phyloP scores from a whole-genome alignment of 2,888 invertebrate species.

The Fissipunctia ypsillon region DNA sequence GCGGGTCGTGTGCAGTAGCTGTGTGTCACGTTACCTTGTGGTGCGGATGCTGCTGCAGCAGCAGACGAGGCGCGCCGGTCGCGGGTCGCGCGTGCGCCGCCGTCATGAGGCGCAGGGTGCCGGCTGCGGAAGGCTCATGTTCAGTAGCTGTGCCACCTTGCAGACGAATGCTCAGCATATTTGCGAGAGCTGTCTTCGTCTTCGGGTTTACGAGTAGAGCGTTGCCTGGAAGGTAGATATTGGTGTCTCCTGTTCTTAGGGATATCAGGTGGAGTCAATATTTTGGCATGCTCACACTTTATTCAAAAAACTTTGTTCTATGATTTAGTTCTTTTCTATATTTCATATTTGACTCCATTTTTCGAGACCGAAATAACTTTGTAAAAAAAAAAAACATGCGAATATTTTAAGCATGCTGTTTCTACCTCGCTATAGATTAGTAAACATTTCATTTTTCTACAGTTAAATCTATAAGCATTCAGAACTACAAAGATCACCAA shows the following conservation, averaged over 20 bases:
- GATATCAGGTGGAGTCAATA: constrained; percentile 56
- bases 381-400: constrained; percentile 35
- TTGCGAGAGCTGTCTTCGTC: constrained; percentile 98
- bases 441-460: constrained; percentile 42
- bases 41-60: constrained; percentile 87
- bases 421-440: constrained; percentile 23
- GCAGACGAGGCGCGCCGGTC: constrained; percentile 68
- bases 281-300: constrained; percentile 54
- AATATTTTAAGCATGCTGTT: constrained; percentile 39
- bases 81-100: constrained; percentile 51
- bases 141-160: constrained; percentile 85
- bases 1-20: constrained; percentile 80
- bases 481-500: constrained; percentile 55
- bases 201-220: constrained; percentile 95
- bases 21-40: constrained; percentile 69
- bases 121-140: constrained; percentile 92
- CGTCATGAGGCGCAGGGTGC: constrained; percentile 94
- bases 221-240: constrained; percentile 76
- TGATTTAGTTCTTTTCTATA: constrained; percentile 8
- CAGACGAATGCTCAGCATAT: constrained; percentile 96
- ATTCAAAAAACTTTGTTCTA: constrained; percentile 24
- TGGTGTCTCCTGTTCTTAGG: constrained; percentile 61
- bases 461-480: constrained; percentile 49
- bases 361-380: neutral
- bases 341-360: constrained; percentile 37